Evolutionary conservation across 1,140 invertebrate species (phyloP), one percentile per base, ranked within the genome.

Genomic region (Halictus rubicundus): DNA sequence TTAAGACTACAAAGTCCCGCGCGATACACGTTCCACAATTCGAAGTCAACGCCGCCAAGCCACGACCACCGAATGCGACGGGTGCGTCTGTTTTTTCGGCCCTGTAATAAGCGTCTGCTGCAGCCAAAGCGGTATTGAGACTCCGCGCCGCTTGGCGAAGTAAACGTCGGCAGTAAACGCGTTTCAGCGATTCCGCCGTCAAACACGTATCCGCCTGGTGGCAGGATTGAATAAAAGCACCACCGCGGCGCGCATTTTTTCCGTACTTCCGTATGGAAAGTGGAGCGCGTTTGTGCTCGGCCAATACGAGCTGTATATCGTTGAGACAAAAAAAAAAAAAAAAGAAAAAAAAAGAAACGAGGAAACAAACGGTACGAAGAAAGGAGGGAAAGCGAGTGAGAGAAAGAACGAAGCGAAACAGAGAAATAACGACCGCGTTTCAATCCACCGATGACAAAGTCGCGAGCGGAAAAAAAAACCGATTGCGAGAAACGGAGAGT

Each of bases 131-230:
- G 42, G 42, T 12, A 46, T 46, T 12, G 42, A 46, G 42, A 12
- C 42, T 6, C 37, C 3, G 7, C 7, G 39, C 39, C 39, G n/a
- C n/a, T n/a, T n/a, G 10, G 42, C 42, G 42, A 46, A 46, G 42
- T 12, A 46, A 46, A 46, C 42, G 19, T 19, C 60, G 32, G 25
- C 9, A 19, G 23, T 71, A 42, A 64, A 78, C 52, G 37, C 46
- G 10, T 54, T 71, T 64, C 27, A 78, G 54, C 57, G 76, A 72
- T 72, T 70, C 54, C 42, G 25, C 39, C 37, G 76, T 78, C 76
- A 6, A 25, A 57, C 27, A 16, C 2, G 32, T 49, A 54, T 25
- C 46, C 42, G 52, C 16, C 19, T n/a, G 7, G 23, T 12, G 59
- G n/a, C 60, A 39, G 5, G 52, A 42, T 54, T 66, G 52, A n/a